Evolutionary conservation across 2,113 vertebrate genomes (phyloP).

Genomic region (Antechinus stuartii): DNA sequence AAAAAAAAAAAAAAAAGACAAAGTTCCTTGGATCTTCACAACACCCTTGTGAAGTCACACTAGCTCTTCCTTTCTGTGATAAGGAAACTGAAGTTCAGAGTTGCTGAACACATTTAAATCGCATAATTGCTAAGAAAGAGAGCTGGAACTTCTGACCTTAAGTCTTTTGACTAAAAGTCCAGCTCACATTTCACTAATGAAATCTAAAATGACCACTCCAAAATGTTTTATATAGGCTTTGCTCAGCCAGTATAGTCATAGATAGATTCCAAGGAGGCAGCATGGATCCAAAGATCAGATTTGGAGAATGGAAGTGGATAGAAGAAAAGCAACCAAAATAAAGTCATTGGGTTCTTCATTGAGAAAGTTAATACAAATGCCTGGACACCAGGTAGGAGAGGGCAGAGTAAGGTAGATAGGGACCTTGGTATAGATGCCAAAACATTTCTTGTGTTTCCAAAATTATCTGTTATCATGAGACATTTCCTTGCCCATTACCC

Average conservation of each 20-base stretch:
- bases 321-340: neutral
- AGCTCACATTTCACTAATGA: neutral
- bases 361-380: neutral
- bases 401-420: neutral
- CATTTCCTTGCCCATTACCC: neutral
- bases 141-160: neutral
- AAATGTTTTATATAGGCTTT: neutral
- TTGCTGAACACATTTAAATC: neutral
- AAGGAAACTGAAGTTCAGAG: neutral
- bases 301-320: neutral
- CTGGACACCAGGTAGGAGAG: neutral
- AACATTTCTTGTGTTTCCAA: neutral
- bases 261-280: neutral
- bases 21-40: neutral
- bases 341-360: neutral
- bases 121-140: neutral
- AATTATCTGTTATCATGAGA: slow-evolving; percentile 13
- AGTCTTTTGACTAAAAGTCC: neutral
- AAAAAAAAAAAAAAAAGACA: neutral
- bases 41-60: neutral
- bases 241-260: neutral
- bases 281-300: neutral
- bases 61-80: neutral
- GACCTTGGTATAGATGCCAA: neutral
- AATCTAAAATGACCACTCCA: neutral